These are phyloP conservation scores for Dolichallabes microphthalmus DNA, from an alignment of 2,113 vertebrate species.

Conservation along the genomic window DNA sequence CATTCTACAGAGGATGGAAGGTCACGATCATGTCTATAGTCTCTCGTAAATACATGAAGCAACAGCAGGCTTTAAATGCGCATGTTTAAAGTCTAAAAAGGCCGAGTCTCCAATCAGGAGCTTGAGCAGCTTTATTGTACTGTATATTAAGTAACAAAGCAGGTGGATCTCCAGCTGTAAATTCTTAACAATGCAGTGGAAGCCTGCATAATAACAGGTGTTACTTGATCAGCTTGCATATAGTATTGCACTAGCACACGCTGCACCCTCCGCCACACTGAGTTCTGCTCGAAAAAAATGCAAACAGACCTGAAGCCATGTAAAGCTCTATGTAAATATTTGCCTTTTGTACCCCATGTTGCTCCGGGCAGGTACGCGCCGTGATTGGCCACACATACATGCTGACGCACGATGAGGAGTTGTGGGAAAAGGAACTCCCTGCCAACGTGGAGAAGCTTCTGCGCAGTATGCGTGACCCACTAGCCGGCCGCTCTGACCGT, in stretches of 20 bases:
- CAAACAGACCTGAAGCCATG: background rate
- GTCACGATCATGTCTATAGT: background rate
- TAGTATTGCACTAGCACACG: background rate
- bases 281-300: background rate
- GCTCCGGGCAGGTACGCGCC: constrained; percentile 75
- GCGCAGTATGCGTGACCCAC: constrained; percentile 65
- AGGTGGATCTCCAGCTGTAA: background rate
- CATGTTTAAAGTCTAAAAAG: background rate
- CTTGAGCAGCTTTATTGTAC: background rate
- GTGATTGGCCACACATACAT: constrained; percentile 88
- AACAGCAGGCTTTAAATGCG: background rate
- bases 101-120: background rate
- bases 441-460: constrained; percentile 78
- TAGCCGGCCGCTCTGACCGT: constrained; percentile 68
- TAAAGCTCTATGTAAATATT: background rate
- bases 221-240: background rate
- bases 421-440: constrained; percentile 87
- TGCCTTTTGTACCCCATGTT: background rate
- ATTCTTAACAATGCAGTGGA: background rate
- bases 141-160: too few relatives aligned
- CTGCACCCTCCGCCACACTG: background rate
- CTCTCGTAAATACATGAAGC: background rate
- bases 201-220: background rate
- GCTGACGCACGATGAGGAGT: constrained; percentile 85
- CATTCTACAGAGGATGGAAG: background rate